Evolutionary conservation across 1,140 invertebrate genomes (phyloP).

Genomic region (Aphelinus certus): DNA sequence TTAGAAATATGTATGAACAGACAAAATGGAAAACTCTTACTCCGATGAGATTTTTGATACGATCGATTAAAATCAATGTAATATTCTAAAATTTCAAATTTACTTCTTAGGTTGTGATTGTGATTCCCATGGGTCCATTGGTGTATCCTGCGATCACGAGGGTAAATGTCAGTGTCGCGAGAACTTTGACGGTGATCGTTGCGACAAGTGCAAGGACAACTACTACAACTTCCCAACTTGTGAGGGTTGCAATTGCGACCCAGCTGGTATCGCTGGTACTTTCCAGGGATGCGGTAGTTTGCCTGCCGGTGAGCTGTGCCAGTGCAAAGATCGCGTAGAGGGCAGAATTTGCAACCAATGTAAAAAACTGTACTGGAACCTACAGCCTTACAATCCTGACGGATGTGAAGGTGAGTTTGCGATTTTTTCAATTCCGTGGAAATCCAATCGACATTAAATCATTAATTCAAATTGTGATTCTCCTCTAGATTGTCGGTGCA

Average conservation of each 20-base stretch:
- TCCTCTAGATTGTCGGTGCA: constrained; percentile 81
- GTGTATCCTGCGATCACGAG: constrained; percentile 87
- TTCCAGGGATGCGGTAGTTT: constrained; percentile 87
- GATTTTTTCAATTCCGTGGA: constrained; percentile 14
- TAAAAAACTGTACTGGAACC: constrained; percentile 93
- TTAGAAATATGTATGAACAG: too few species aligned
- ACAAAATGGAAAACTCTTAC: too few species aligned
- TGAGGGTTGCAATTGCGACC: constrained; percentile 98
- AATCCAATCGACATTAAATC: not conserved
- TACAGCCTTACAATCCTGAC: constrained; percentile 84
- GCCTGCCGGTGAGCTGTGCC: constrained; percentile 89
- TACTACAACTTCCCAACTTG: constrained; percentile 98
- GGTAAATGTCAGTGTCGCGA: constrained; percentile 87
- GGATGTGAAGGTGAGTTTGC: constrained; percentile 84
- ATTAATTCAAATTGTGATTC: not conserved
- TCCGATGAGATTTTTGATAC: too few species aligned
- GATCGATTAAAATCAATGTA: constrained; percentile 10
- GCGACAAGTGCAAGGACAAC: constrained; percentile 89
- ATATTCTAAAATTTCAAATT: constrained; percentile 2
- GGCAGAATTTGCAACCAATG: constrained; percentile 96
- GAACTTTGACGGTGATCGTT: constrained; percentile 87
- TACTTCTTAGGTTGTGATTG: constrained; percentile 84
- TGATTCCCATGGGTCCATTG: constrained; percentile 86
- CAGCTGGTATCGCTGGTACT: constrained; percentile 87
- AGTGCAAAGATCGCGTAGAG: constrained; percentile 93